These are phyloP conservation scores for Adelosebastes latens DNA, from an alignment of 2,797 vertebrate genomes.

Conservation along the genomic window DNA sequence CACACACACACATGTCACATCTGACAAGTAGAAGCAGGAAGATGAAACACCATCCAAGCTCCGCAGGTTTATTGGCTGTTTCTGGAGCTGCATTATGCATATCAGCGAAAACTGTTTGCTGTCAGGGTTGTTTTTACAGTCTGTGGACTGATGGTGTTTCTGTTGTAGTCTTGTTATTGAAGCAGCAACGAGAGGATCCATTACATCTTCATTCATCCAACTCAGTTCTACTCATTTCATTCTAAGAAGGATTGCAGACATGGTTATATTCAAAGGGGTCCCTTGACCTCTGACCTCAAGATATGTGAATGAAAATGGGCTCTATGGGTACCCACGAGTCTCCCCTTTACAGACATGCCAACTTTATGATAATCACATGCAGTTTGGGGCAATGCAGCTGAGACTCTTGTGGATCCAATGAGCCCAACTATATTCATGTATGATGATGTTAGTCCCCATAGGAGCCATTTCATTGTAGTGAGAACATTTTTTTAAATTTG, in stretches of 20 bases:
- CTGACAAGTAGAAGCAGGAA: slow-evolving; percentile 33
- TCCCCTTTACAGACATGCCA: too few species aligned
- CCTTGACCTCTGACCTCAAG: too few species aligned
- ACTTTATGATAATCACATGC: too few species aligned
- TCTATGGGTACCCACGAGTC: too few species aligned
- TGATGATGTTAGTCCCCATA: too few species aligned
- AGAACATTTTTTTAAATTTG: too few species aligned
- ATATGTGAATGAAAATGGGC: too few species aligned
- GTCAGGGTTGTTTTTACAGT: slow-evolving; percentile 8
- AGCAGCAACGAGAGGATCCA: background rate
- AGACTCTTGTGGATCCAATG: too few species aligned
- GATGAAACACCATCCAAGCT: slow-evolving; percentile 23
- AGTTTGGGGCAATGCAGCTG: too few species aligned
- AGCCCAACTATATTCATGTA: too few species aligned
- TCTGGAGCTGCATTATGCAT: slow-evolving; percentile 17
- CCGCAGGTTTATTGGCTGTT: background rate
- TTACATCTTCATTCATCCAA: background rate
- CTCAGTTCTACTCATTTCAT: background rate
- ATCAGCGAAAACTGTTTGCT: slow-evolving; percentile 8
- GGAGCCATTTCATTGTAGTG: too few species aligned
- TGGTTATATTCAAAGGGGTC: too few species aligned
- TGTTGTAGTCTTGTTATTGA: background rate
- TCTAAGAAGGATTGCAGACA: background rate
- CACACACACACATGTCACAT: slow-evolving; percentile 16
- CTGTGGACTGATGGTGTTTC: background rate